Percentiles rank a stretch among this genome's conserved stretches.
These are phyloP conservation scores for Aleiodes testaceus DNA, from an alignment of 2,888 invertebrate species.

Conservation along the genomic window DNA sequence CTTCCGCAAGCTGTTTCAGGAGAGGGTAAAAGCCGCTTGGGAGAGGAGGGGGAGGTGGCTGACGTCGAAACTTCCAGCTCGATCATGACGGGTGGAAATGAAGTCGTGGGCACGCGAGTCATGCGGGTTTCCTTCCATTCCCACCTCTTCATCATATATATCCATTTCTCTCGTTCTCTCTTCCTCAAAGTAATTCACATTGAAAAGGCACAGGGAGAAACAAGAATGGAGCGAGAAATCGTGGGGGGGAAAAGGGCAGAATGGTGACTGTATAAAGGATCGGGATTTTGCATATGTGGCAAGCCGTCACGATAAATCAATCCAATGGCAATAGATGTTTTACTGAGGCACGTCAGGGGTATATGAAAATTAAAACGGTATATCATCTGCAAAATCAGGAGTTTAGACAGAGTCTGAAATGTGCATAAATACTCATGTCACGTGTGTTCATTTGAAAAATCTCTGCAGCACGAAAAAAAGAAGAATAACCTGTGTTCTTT, in stretches of 20 bases:
- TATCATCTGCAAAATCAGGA: slow-evolving; percentile 55
- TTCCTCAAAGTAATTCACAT: background rate
- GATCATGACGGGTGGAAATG: slow-evolving; percentile 39
- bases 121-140: slow-evolving; percentile 22
- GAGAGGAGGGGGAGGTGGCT: background rate
- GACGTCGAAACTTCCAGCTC: slow-evolving; percentile 25
- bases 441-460: slow-evolving; percentile 23
- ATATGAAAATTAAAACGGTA: slow-evolving; percentile 59
- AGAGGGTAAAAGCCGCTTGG: no score
- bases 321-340: slow-evolving; percentile 61
- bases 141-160: background rate
- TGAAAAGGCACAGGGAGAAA: background rate
- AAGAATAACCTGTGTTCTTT: background rate
- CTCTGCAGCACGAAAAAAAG: background rate
- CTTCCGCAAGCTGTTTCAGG: slow-evolving; percentile 11
- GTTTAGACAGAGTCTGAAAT: slow-evolving; percentile 6
- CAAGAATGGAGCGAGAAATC: background rate
- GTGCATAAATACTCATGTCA: slow-evolving; percentile 31
- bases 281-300: slow-evolving; percentile 29
- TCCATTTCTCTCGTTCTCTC: slow-evolving; percentile 7
- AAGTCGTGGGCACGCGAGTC: slow-evolving; percentile 42
- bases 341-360: slow-evolving; percentile 50
- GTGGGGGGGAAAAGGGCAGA: background rate
- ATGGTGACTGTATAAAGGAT: slow-evolving; percentile 29
- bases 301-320: slow-evolving; percentile 60